Evolutionary conservation across 2,888 invertebrate genomes (phyloP), one percentile per base, ranked within the genome.

Genomic region (Panzeria rudis): DNA sequence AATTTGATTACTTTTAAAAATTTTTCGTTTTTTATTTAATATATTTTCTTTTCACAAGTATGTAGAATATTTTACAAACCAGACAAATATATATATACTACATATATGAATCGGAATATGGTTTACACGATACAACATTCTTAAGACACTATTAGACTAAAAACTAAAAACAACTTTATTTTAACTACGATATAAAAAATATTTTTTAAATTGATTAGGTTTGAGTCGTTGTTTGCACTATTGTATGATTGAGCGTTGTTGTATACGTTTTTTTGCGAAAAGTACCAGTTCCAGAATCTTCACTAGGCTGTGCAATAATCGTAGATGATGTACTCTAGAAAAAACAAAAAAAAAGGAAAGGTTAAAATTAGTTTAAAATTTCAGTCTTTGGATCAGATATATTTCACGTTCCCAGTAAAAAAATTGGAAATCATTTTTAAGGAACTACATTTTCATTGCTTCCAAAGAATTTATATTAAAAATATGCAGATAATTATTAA

Each of bases 321-420:
- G 91, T 91, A 50, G 91, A 90, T 68, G 90, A 89, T 73, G 90
- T 90, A 86, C 90, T 90, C 91, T 91, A 77, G n/a, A 71, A 66
- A 41, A 44, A 41, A 11, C 2, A 25, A 29, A 35, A 8, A 59
- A 11, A 35, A 35, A 25, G 8, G 29, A 29, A 29, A n/a, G n/a
- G n/a, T n/a, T 25, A 25, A 15, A 54, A 25, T 52, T 52, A 20
- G 4, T 23, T 23, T 52, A 11, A 23, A 52, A 23, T 23, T 52
- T 20, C 0, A 41, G n/a, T n/a, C n/a, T n/a, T n/a, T n/a, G n/a
- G n/a, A n/a, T n/a, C n/a, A n/a, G n/a, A n/a, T n/a, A n/a, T n/a
- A n/a, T n/a, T n/a, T n/a, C n/a, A n/a, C n/a, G n/a, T n/a, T n/a
- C n/a, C n/a, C n/a, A n/a, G n/a, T n/a, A n/a, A n/a, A n/a, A n/a